Evolutionary conservation across 2,113 vertebrate genomes (phyloP).

Genomic region (Vanacampus margaritifer): DNA sequence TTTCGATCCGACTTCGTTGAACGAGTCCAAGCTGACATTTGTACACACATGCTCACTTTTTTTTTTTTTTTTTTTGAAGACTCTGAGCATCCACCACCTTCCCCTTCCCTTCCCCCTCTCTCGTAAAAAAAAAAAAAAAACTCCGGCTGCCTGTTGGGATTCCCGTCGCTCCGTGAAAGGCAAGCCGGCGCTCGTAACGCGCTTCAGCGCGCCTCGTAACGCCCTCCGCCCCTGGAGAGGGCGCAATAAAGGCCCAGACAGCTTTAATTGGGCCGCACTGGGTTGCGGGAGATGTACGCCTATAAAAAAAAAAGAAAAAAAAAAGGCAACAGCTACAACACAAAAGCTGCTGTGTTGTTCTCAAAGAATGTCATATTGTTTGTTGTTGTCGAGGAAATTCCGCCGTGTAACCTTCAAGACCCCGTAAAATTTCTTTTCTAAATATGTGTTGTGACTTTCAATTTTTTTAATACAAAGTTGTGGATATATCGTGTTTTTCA

Average conservation of each 20-base stretch:
- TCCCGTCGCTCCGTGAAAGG: conserved; percentile 71
- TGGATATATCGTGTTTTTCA: too few species aligned
- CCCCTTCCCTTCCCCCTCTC: conserved; percentile 18
- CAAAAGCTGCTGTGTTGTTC: background rate
- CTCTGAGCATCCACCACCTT: conserved; percentile 23
- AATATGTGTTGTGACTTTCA: too few species aligned
- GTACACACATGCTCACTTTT: conserved; percentile 35
- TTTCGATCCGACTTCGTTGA: conserved; percentile 7
- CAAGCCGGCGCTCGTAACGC: conserved; percentile 67
- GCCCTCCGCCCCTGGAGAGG: conserved; percentile 58
- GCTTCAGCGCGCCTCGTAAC: conserved; percentile 64
- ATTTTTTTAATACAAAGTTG: too few species aligned
- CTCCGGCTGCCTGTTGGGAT: conserved; percentile 69
- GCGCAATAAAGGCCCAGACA: conserved; percentile 62
- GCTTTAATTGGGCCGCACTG: conserved; percentile 54
- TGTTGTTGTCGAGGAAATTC: too few species aligned
- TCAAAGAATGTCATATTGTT: too few species aligned
- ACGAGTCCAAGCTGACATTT: conserved; percentile 13
- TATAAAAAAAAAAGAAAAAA: conserved; percentile 32
- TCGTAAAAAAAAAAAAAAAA: conserved; percentile 73
- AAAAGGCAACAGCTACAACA: background rate
- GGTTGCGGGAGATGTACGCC: conserved; percentile 56
- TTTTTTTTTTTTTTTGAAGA: conserved; percentile 27
- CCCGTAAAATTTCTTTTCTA: background rate
- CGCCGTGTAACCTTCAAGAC: background rate